These are phyloP conservation scores for Fistularia commersonii DNA, from an alignment of 2,797 vertebrate species.

Conservation along the genomic window DNA sequence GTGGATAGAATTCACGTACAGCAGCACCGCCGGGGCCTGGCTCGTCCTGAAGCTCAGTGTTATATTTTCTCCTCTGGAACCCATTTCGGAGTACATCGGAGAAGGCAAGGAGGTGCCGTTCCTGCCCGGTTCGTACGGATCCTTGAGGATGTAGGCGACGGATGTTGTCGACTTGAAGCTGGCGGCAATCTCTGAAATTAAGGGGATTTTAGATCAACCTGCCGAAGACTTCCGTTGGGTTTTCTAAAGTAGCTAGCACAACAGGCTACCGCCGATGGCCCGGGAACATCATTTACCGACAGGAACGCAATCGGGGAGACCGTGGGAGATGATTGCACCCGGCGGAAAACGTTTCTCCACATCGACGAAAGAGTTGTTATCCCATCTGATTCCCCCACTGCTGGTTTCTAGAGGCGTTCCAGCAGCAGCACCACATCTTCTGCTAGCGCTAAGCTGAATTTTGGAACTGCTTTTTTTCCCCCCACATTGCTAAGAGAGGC, in stretches of 20 bases:
- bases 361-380: no score
- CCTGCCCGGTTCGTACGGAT: conserved; percentile 78
- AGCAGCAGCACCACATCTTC: no score
- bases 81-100: conserved; percentile 81
- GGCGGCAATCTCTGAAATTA: conserved; percentile 87
- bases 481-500: no score
- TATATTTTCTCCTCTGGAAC: conserved; percentile 79
- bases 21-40: conserved; percentile 82
- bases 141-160: conserved; percentile 82
- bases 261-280: background rate
- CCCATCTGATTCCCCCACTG: no score
- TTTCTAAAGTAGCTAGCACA: background rate
- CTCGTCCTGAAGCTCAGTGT: conserved; percentile 85
- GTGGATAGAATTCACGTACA: conserved; percentile 84
- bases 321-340: background rate
- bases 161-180: conserved; percentile 84
- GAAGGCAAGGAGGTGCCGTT: conserved; percentile 80
- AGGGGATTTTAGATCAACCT: conserved; percentile 6
- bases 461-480: no score
- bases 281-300: background rate
- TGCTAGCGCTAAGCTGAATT: no score
- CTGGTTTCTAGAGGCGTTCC: no score
- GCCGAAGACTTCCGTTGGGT: no score
- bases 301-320: background rate
- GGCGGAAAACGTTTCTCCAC: no score